These are phyloP conservation scores for Philypnodon macrostomus DNA, from an alignment of 2,797 vertebrate genomes.

Conservation along the genomic window DNA sequence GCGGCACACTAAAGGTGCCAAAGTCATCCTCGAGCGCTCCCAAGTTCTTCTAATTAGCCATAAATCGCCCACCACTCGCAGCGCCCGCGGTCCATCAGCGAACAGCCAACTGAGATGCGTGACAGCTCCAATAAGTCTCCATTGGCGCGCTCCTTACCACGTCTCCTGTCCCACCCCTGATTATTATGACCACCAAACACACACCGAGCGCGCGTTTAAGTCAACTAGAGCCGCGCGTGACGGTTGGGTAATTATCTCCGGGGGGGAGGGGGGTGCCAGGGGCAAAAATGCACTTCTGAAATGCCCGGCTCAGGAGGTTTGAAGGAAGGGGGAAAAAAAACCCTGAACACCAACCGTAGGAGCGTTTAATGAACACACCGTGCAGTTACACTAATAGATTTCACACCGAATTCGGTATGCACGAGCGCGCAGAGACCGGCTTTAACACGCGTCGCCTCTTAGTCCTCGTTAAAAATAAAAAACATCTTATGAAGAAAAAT, in stretches of 20 bases:
- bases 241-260: slow-evolving; percentile 71
- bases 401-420: slow-evolving; percentile 73
- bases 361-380: slow-evolving; percentile 75
- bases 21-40: neutral
- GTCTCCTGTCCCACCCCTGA: slow-evolving; percentile 35
- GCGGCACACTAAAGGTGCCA: neutral
- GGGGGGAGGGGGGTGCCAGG: slow-evolving; percentile 70
- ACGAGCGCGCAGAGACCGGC: slow-evolving; percentile 46
- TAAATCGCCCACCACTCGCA: slow-evolving; percentile 44
- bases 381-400: slow-evolving; percentile 73
- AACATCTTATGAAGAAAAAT: slow-evolving; percentile 10
- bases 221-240: slow-evolving; percentile 44
- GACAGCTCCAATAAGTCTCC: slow-evolving; percentile 43
- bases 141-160: slow-evolving; percentile 32
- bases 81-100: slow-evolving; percentile 21
- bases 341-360: no score
- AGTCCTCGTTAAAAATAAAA: slow-evolving; percentile 70
- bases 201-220: slow-evolving; percentile 41
- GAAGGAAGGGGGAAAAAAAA: slow-evolving; percentile 36
- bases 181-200: slow-evolving; percentile 44
- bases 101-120: slow-evolving; percentile 30
- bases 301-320: slow-evolving; percentile 73
- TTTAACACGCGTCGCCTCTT: slow-evolving; percentile 59
- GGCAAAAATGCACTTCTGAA: slow-evolving; percentile 77
- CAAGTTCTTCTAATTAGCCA: slow-evolving; percentile 4